Conservation (phyloP, 2,113 vertebrate genomes). For the Oreochromis tanganicae region DNA sequence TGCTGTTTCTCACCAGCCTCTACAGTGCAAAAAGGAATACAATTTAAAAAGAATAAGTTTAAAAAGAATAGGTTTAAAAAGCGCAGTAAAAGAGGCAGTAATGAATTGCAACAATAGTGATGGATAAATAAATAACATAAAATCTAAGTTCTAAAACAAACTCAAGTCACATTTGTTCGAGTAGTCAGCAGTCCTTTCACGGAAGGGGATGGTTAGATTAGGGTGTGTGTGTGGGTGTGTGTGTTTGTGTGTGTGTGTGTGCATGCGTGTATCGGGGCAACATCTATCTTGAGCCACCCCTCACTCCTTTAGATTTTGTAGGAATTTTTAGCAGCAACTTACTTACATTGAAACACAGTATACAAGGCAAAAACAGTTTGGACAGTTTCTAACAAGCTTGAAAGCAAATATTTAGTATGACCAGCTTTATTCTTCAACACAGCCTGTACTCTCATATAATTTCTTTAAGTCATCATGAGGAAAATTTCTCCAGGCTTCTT, state of each 20-base stretch:
- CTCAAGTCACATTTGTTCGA: not conserved
- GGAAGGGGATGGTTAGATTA: not conserved
- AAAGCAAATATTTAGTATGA: not conserved
- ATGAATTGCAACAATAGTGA: not conserved
- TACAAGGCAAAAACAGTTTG: not conserved
- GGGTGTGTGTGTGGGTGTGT: not conserved
- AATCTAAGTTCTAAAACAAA: not conserved
- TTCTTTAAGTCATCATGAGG: not conserved
- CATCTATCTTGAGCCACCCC: not conserved
- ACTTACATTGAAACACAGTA: not conserved
- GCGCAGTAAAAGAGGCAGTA: not conserved
- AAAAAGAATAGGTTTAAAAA: not conserved
- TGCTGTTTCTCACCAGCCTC: not conserved
- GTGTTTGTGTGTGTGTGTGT: no score
- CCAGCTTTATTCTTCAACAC: not conserved
- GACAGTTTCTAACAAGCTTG: not conserved
- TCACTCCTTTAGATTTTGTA: not conserved
- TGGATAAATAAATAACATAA: not conserved
- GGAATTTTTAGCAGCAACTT: not conserved
- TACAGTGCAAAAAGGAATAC: not conserved
- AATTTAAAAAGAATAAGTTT: not conserved
- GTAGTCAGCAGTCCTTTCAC: not conserved
- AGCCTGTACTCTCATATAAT: not conserved
- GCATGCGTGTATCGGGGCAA: fast-evolving
- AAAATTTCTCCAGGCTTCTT: not conserved